These are phyloP conservation scores for silkworm (Bombyx mori) DNA, from an alignment of 1,140 invertebrate species.

Conservation along the genomic window DNA sequence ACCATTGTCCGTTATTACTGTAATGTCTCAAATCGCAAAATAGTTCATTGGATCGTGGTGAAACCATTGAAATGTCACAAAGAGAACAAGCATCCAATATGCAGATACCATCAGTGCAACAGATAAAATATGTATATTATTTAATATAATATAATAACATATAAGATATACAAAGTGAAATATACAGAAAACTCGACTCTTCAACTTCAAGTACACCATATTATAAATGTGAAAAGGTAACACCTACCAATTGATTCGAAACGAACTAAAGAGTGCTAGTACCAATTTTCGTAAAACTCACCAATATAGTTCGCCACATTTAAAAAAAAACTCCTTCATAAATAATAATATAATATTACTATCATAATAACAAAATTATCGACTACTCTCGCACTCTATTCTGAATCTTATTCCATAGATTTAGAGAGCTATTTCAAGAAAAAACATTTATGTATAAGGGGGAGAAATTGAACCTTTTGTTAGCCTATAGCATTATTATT, in stretches of 20 bases:
- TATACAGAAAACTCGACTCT: no score
- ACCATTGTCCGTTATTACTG: no score
- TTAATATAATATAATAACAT: no score
- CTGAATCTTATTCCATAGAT: slow-evolving; percentile 43
- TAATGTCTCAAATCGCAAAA: no score
- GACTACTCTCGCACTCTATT: slow-evolving; percentile 48
- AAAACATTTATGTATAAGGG: slow-evolving; percentile 43
- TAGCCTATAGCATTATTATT: slow-evolving; percentile 71
- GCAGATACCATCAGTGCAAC: no score
- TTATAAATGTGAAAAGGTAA: slow-evolving; percentile 7
- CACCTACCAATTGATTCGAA: slow-evolving; percentile 51
- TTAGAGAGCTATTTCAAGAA: slow-evolving; percentile 48
- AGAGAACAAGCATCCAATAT: no score
- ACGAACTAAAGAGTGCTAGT: slow-evolving; percentile 50
- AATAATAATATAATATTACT: slow-evolving; percentile 64
- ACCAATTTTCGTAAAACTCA: slow-evolving; percentile 64
- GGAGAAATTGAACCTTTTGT: slow-evolving; percentile 70
- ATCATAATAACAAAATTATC: slow-evolving; percentile 70
- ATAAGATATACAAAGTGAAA: no score
- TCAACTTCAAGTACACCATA: no score
- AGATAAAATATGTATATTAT: no score
- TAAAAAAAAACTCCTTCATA: slow-evolving; percentile 70
- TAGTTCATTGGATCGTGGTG: no score
- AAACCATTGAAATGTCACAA: no score
- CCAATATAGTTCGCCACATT: slow-evolving; percentile 64